Base-by-base conservation (phyloP, 2,113 vertebrate species). In the Solea senegalensis region DNA sequence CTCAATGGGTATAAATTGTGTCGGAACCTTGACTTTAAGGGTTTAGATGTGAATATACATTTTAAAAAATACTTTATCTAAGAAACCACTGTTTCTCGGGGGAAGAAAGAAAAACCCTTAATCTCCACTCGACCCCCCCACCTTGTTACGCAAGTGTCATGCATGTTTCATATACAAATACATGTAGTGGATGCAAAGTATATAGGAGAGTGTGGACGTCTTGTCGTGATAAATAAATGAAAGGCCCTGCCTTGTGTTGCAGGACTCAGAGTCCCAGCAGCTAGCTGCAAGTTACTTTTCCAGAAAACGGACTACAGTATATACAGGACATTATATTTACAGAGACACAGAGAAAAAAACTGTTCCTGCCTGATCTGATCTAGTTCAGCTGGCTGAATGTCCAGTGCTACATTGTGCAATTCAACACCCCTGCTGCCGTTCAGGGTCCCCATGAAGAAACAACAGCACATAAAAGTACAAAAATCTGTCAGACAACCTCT, bases 361-460 rank as follows among this genome's bases (percentile, higher is more conserved):
- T 26, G 50, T 72, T 81, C 49, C 64, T 46, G 83, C 52, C 57
- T 72, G 54, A 65, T 78, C 73, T 41, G 45, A 49, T 70, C 58
- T 55, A 74, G 68, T 62, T 49, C 56, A 40, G 69, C 63, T 73
- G 65, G 73, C 40, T 51, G 40, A n/a, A 46, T 5, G 44, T 65
- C 71, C 62, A 57, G 60, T 90, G 88, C 90, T 91, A 91, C 88
- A 88, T 86, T 89, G 83, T 86, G 85, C 85, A 82, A 80, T 69
- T 70, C 10, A 10, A 67, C 66, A 52, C 59, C 81, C 72, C 68
- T 9, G 2, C 59, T 56, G 46, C 61, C 8, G 40, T 10, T 58
- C 4, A 4, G 57, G 40, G 48, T 70, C 56, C 65, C 51, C 10
- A 14, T 40, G 10, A 51, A 60, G 14, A 65, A 44, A 52, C 44